Percentiles rank a stretch among this genome's conserved stretches.
These are phyloP conservation scores for Gymnobelideus leadbeateri DNA, from an alignment of 2,113 vertebrate genomes.

Conservation along the genomic window DNA sequence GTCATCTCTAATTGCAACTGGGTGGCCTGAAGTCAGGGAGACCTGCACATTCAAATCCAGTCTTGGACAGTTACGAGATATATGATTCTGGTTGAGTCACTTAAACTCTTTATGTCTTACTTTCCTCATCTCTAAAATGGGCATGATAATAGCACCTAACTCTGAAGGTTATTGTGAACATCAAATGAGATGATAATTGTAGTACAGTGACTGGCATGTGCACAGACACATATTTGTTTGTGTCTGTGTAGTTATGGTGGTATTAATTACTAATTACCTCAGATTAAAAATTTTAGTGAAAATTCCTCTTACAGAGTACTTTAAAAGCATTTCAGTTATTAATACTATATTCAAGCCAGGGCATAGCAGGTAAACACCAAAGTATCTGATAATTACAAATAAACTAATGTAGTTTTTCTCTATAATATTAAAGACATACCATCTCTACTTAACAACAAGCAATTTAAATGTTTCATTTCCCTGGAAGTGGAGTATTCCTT, in stretches of 20 bases:
- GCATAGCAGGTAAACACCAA: conserved; percentile 4
- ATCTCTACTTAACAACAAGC: conserved; percentile 34
- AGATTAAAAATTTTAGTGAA: not conserved
- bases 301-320: not conserved
- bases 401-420: conserved; percentile 65
- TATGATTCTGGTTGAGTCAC: not conserved
- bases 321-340: not conserved
- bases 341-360: not conserved
- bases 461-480: conserved; percentile 67
- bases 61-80: too few species aligned
- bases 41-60: too few species aligned
- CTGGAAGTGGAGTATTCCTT: conserved; percentile 71
- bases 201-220: not conserved
- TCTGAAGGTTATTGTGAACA: not conserved
- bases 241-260: not conserved
- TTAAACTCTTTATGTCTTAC: not conserved
- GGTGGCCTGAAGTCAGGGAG: too few species aligned
- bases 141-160: not conserved
- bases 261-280: not conserved
- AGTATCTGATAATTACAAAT: conserved; percentile 78
- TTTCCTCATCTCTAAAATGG: not conserved
- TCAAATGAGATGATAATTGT: not conserved
- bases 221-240: not conserved
- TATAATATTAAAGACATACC: conserved; percentile 68
- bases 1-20: too few species aligned